Evolutionary conservation across 1,140 invertebrate species (phyloP), one percentile per base, ranked within the genome.

Genomic region (Aleiodes sp.): DNA sequence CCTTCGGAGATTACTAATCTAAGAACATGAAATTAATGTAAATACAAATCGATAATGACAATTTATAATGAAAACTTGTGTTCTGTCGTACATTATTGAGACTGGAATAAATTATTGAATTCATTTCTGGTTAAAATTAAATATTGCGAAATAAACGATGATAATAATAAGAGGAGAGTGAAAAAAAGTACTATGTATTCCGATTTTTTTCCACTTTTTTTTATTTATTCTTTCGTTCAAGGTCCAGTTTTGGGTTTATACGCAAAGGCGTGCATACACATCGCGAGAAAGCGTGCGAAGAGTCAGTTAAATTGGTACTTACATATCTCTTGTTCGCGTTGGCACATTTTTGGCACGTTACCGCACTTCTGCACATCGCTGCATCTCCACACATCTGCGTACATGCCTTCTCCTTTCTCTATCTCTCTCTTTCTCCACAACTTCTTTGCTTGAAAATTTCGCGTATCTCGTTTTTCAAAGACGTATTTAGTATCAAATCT

Each of bases 261-360:
- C 21, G 14, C 16, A 33, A 59, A 59, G 26, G 26, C 57, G 26
- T n/a, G 28, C n/a, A 39, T 37, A 39, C 19, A 62, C 8, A 62
- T 37, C 16, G 28, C n/a, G 1, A 62, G 16, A 19, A 43, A n/a
- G 35, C 29, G 59, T 39, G 29, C 29, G 52, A 21, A 37, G 71
- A 80, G 68, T 77, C 74, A 76, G 76, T 82, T 84, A 84, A 83
- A 84, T 82, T 82, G 78, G 82, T 84, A 82, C 79, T 84, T 80
- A 78, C 81, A 79, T 83, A 83, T 83, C 78, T 83, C 78, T 82
- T 79, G 75, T 78, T 76, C 78, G 73, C 73, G 75, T 68, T 83
- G 82, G 80, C 82, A 83, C 79, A 84, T 84, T 83, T 84, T 84
- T 84, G 82, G 83, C 83, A 84, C 79, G 77, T 75, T 73, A 74